These are phyloP conservation scores for Formica exsecta DNA, from an alignment of 1,140 invertebrate species.

Conservation along the genomic window DNA sequence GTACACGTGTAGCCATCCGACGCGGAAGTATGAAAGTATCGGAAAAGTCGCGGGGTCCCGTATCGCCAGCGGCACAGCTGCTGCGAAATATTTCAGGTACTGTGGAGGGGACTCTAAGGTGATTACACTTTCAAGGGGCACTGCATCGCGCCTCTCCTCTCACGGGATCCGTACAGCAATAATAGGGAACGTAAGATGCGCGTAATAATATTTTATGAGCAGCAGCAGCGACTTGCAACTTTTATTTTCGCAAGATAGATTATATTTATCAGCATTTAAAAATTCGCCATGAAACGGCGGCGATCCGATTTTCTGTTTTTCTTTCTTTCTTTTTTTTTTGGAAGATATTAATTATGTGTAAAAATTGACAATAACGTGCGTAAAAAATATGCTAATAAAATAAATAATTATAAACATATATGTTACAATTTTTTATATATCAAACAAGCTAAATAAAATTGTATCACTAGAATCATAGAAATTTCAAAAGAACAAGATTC, in stretches of 20 bases:
- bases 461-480: not conserved
- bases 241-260: constrained; percentile 53
- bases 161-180: constrained; percentile 51
- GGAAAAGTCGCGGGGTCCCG: constrained; percentile 58
- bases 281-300: not conserved
- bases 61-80: constrained; percentile 53
- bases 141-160: constrained; percentile 18
- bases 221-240: constrained; percentile 38
- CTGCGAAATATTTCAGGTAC: constrained; percentile 58
- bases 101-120: constrained; percentile 25
- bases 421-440: not conserved
- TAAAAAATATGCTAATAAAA: not conserved
- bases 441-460: not conserved
- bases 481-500: not conserved
- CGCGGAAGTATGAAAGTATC: constrained; percentile 62
- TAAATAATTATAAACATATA: no score
- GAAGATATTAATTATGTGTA: not conserved
- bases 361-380: not conserved
- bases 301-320: not conserved
- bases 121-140: constrained; percentile 61
- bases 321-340: not conserved
- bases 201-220: constrained; percentile 62
- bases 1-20: constrained; percentile 61
- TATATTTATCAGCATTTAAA: constrained; percentile 42
- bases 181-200: constrained; percentile 59